Percentiles rank a stretch among this genome's conserved stretches.
These are phyloP conservation scores for Adelosebastes latens DNA, from an alignment of 2,797 vertebrate species.

Conservation along the genomic window DNA sequence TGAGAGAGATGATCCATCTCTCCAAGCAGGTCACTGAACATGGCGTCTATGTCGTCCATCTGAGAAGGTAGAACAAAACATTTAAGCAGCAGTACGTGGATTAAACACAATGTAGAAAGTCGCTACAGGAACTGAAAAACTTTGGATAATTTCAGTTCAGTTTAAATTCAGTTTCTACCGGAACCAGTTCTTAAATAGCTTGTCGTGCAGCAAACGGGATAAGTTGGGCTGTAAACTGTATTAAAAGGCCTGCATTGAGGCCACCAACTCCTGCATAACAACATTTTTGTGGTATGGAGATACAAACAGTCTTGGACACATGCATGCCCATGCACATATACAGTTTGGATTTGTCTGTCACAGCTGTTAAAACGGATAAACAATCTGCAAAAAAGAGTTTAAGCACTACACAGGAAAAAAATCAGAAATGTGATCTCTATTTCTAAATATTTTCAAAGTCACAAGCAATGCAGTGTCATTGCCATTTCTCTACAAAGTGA, in stretches of 20 bases:
- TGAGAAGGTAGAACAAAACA: conserved; percentile 31
- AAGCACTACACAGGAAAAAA: background rate
- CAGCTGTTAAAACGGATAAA: background rate
- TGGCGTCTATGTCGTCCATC: conserved; percentile 89
- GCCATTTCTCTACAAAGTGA: background rate
- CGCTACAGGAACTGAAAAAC: conserved; percentile 22
- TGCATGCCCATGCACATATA: background rate
- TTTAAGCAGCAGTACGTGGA: background rate
- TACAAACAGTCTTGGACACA: background rate
- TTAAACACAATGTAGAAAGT: background rate
- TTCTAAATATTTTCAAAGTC: conserved; percentile 10
- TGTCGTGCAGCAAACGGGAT: background rate
- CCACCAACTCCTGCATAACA: background rate
- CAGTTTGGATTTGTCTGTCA: conserved; percentile 18
- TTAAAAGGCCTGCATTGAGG: background rate
- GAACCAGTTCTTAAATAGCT: background rate
- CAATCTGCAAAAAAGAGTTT: background rate
- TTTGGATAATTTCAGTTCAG: conserved; percentile 25
- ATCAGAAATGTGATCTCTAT: background rate
- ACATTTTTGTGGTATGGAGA: conserved; percentile 9
- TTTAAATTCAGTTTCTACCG: background rate
- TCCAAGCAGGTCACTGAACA: conserved; percentile 89
- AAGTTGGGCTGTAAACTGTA: background rate
- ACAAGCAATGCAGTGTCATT: background rate
- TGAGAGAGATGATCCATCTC: conserved; percentile 90